Conservation (phyloP, 92 coral and sea anemone genomes). For the Epizoanthus rinbou region DNA sequence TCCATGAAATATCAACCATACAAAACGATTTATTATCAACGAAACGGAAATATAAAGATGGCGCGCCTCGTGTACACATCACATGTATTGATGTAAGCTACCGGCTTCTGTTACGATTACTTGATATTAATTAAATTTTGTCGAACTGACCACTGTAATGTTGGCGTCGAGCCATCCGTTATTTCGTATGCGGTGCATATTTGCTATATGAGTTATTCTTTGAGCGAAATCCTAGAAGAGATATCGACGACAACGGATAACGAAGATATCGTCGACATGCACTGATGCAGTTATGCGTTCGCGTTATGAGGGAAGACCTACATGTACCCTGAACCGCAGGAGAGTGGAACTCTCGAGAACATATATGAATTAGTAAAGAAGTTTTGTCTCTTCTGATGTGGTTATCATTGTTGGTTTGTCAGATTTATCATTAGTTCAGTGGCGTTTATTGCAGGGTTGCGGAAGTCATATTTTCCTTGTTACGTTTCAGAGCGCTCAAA, state of each 20-base stretch:
- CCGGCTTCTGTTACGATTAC: slow-evolving; percentile 1
- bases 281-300: no score
- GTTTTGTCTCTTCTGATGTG: no score
- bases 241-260: background rate
- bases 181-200: background rate
- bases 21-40: background rate
- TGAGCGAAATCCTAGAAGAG: background rate
- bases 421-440: no score
- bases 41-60: slow-evolving; percentile 6
- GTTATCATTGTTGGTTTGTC: no score
- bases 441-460: no score
- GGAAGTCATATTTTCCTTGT: no score
- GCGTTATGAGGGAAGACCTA: background rate
- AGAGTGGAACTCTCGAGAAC: no score
- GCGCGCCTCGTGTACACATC: background rate
- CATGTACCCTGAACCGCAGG: background rate
- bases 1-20: background rate
- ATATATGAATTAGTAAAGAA: no score
- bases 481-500: no score
- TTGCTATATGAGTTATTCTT: background rate
- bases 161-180: background rate
- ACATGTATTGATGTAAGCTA: background rate
- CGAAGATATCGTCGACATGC: no score
- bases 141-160: background rate
- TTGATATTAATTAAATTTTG: background rate